These are phyloP conservation scores for Tetanocera ferruginea DNA, from an alignment of 2,888 invertebrate species.

Conservation along the genomic window DNA sequence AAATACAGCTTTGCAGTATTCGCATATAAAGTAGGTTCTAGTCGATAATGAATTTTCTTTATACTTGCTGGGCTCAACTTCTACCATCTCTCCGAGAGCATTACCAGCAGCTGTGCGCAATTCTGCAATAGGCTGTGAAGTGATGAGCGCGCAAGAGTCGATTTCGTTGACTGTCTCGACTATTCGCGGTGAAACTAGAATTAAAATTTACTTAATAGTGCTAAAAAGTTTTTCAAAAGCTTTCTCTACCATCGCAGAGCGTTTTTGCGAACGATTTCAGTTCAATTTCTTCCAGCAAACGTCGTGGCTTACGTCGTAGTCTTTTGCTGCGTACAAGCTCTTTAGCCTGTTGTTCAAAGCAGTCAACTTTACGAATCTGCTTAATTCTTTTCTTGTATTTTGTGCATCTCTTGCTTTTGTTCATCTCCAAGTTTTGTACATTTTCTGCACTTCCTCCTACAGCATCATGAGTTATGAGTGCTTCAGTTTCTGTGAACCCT, in stretches of 20 bases:
- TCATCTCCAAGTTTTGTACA: no score
- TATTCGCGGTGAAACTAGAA: slow-evolving; percentile 62
- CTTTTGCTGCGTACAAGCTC: slow-evolving; percentile 11
- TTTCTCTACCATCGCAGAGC: not conserved
- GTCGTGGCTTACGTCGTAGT: slow-evolving; percentile 68
- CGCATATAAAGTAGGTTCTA: slow-evolving; percentile 60
- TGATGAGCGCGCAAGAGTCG: slow-evolving; percentile 61
- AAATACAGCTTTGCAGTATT: slow-evolving; percentile 71
- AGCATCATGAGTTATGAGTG: not conserved
- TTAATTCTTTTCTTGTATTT: slow-evolving; percentile 48
- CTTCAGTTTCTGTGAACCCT: not conserved
- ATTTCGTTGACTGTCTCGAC: slow-evolving; percentile 73
- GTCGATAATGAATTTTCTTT: not conserved
- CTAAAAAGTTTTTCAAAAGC: no score
- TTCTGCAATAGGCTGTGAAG: slow-evolving; percentile 41
- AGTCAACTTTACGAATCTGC: slow-evolving; percentile 51
- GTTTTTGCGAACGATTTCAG: not conserved
- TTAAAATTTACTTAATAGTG: not conserved
- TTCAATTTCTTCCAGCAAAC: slow-evolving; percentile 58
- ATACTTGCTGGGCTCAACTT: not conserved
- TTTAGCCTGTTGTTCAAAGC: not conserved
- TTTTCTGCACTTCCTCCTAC: not conserved
- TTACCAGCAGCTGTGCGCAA: slow-evolving; percentile 32
- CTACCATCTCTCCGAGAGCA: slow-evolving; percentile 40
- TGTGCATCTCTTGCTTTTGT: slow-evolving; percentile 36